Evolutionary conservation across 2,888 invertebrate species (phyloP), one percentile per base, ranked within the genome.

Genomic region (Catocala nupta): DNA sequence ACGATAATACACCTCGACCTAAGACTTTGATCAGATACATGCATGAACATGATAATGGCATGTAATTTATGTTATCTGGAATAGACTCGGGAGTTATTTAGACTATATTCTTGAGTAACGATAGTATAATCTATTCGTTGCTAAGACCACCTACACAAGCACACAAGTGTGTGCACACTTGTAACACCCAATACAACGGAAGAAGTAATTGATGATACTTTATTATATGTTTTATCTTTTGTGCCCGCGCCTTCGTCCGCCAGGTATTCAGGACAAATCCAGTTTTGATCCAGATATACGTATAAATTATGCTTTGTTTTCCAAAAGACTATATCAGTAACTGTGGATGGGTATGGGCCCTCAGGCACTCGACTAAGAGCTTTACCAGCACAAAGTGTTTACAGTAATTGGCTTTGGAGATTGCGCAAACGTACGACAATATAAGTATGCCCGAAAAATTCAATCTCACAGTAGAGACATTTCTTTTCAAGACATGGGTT

Each of bases 221-320:
- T 16, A 49, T 39, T 53, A 33, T 56, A 39, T 48, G 33, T 33
- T n/a, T 50, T 34, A 50, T 50, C n/a, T 11, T 50, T 50, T 34
- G 34, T 34, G n/a, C 36, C 7, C n/a, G 16, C 33, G 34, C n/a
- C 25, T 33, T 16, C 11, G 25, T 6, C 25, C 33, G 50, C 25
- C 9, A 50, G 33, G 34, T 50, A 34, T 25, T 12, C 50, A 11
- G 50, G 34, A 50, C 50, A 34, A 50, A 50, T 33, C 33, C 50
- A 34, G 50, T 33, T 34, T 34, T 50, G 34, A 25, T 34, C 25
- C 12, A 12, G 8, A 5, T 13, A 11, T 25, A 48, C 5, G 11
- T 33, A 48, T 11, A 11, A 16, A 48, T 1, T 33, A 48, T 48
- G 48, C 33, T 48, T 48, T 13, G 5, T 25, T 25, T 48, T 7